Base-by-base conservation (phyloP, 2,888 invertebrate species). In the Hecatera dysodea region DNA sequence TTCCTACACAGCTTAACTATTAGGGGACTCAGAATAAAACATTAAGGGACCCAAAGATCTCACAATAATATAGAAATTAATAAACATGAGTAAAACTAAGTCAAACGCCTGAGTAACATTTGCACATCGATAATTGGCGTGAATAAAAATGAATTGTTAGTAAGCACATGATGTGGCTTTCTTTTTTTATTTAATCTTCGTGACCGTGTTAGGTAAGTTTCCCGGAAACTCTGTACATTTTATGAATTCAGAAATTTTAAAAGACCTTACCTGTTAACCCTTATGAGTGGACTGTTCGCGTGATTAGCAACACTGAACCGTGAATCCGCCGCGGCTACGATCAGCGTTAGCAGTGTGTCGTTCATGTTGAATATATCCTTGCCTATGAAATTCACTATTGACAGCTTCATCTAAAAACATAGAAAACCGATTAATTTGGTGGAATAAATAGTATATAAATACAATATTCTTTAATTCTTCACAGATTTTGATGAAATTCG, bases 321-420 rank as follows among this genome's bases (percentile, higher is more conserved):
- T 0, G 98, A 98, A 89, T 99, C 99, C 0, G 99, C 97, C 0
- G 98, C 98, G 2, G 98, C 99, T 9, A 99, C 97, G 12, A 99
- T 97, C 72, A 98, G 95, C 67, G 98, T 97, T 76, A 98, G 93
- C 29, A 98, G 96, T 39, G 98, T 97, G 72, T 98, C 98, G 33
- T 97, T 96, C 86, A 97, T 97, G 36, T 97, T 96, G 86, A 98
- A 98, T 52, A 98, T 96, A 61, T 98, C 98, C 81, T 97, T 97
- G 59, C 97, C 97, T 67, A 99, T 96, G 87, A 99, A 98, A 88
- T 98, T 98, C 4, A 99, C 97, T 85, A 95, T 95, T 0, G 95
- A 95, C 17, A 96, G 85, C 77, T 96, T 96, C 93, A 95, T 95
- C 95, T 96, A 83, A 67, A 1, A 63, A 42, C 15, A 46, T 2